A percentile compares a stretch with the other conserved stretches of the same genome.
Conservation (phyloP, 2,888 invertebrate species). For the Cephus pulcher region DNA sequence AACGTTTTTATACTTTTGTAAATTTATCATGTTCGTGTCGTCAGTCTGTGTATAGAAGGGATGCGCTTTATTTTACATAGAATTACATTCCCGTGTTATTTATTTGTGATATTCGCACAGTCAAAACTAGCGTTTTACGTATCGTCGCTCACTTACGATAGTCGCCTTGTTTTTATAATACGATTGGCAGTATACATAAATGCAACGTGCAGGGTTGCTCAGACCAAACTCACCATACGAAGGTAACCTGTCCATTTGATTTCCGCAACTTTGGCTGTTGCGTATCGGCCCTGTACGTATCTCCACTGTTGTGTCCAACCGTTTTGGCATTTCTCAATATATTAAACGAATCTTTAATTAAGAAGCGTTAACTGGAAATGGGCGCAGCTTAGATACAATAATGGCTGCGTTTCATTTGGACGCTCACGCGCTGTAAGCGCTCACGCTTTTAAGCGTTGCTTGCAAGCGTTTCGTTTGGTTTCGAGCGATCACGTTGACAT, state of each 20-base stretch:
- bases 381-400: constrained; percentile 16
- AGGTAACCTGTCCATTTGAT: not conserved
- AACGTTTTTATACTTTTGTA: not conserved
- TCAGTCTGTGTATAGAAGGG: not conserved
- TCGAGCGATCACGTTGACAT: no score
- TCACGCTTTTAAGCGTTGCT: no score
- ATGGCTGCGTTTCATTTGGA: no score
- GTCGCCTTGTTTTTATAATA: not conserved
- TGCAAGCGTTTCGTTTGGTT: no score
- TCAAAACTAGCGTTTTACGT: not conserved
- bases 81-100: not conserved
- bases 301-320: no score
- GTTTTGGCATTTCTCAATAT: not conserved
- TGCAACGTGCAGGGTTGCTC: not conserved
- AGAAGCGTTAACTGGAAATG: constrained; percentile 18
- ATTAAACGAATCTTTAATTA: not conserved
- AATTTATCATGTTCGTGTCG: not conserved
- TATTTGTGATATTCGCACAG: not conserved
- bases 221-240: not conserved
- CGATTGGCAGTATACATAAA: not conserved
- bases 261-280: not conserved
- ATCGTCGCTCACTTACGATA: not conserved
- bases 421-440: no score
- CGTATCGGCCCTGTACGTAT: not conserved
- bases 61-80: not conserved